phyloP scores from a whole-genome alignment of 2,113 vertebrate genomes.

The Pipra filicauda region DNA sequence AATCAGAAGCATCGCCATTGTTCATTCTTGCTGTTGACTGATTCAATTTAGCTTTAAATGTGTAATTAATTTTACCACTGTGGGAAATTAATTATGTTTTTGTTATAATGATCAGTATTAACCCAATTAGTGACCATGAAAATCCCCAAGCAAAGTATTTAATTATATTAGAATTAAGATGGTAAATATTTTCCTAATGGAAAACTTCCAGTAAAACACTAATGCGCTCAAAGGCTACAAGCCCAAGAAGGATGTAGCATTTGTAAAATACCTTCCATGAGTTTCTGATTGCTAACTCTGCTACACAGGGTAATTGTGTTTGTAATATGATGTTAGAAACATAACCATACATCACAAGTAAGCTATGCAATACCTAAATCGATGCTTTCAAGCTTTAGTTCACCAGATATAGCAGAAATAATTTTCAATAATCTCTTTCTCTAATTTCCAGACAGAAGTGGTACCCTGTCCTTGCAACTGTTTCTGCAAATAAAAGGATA shows the following conservation, averaged over 20 bases:
- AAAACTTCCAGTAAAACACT: background rate
- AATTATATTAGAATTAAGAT: constrained; percentile 1
- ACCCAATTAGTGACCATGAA: constrained; percentile 26
- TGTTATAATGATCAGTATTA: constrained; percentile 20
- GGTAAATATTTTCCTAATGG: constrained; percentile 25
- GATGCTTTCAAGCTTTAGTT: background rate
- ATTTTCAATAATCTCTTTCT: background rate
- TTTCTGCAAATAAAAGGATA: background rate
- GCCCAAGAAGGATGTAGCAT: background rate
- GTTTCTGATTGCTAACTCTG: background rate
- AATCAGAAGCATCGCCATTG: background rate
- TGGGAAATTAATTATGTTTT: constrained; percentile 10
- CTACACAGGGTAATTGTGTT: background rate
- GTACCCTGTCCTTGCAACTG: background rate
- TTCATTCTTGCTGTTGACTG: background rate
- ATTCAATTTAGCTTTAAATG: background rate
- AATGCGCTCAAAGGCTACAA: background rate
- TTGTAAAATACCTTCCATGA: background rate
- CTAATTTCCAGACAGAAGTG: background rate
- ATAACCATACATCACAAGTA: background rate
- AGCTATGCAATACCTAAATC: background rate
- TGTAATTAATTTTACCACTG: constrained; percentile 42
- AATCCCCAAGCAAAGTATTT: constrained; percentile 2
- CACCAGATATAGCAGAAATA: background rate
- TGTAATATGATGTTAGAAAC: background rate